Conservation (phyloP, 2,888 invertebrate species). For the Perithous albicinctus region DNA sequence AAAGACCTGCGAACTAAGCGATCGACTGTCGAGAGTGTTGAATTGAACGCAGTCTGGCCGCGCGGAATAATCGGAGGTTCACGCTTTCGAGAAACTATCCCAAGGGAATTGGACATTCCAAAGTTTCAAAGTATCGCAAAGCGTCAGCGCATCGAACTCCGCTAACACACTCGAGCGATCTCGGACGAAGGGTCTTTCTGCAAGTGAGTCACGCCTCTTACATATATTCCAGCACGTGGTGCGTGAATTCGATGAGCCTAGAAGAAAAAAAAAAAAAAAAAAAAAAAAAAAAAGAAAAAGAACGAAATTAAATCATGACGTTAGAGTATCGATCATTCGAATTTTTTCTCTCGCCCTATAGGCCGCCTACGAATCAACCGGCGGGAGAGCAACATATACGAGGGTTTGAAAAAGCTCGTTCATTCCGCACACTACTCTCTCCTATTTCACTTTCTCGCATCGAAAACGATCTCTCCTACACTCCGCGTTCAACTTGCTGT, state of each 20-base stretch:
- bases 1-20: conserved; percentile 18
- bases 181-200: neutral
- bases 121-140: conserved; percentile 20
- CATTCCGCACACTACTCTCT: conserved; percentile 9
- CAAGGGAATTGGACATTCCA: conserved; percentile 38
- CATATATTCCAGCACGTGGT: neutral
- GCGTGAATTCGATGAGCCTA: neutral
- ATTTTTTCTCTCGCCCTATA: conserved; percentile 30
- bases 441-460: conserved; percentile 17
- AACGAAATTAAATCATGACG: conserved; percentile 25
- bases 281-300: too few relatives aligned
- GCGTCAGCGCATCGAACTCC: neutral
- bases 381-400: neutral
- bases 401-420: conserved; percentile 24
- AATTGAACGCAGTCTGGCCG: conserved; percentile 21
- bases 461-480: conserved; percentile 19
- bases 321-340: conserved; percentile 39
- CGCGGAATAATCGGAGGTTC: conserved; percentile 26
- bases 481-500: neutral
- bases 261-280: conserved; percentile 4
- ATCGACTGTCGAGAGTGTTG: conserved; percentile 12
- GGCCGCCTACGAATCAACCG: neutral
- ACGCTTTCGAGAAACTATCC: conserved; percentile 15
- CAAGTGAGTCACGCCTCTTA: conserved; percentile 12
- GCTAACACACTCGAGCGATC: conserved; percentile 2